phyloP scores from a whole-genome alignment of 2,113 vertebrate genomes.

The Bucco capensis region DNA sequence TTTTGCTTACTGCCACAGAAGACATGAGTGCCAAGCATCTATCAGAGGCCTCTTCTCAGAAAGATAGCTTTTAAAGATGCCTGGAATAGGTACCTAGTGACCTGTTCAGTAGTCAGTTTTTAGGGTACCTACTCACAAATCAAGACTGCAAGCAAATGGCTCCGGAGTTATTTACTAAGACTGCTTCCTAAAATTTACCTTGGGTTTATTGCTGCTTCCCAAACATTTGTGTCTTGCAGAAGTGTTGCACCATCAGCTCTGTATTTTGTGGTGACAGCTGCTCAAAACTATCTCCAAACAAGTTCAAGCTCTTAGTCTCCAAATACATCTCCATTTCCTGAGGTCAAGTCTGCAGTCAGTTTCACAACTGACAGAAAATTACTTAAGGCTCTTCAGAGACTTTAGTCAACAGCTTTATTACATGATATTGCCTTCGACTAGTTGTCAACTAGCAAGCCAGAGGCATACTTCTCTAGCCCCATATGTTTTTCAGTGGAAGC shows the following conservation, averaged over 20 bases:
- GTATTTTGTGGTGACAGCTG: not conserved
- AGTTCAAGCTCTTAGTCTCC: not conserved
- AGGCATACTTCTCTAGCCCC: not conserved
- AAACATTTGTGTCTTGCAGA: not conserved
- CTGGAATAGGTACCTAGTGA: not conserved
- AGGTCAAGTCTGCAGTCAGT: not conserved
- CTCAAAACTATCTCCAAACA: not conserved
- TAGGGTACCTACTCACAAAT: not conserved
- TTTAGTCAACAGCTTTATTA: not conserved
- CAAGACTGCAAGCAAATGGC: not conserved
- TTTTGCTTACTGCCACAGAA: not conserved
- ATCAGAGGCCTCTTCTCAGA: not conserved
- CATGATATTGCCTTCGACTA: not conserved
- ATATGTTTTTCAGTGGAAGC: not conserved
- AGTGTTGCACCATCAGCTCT: not conserved
- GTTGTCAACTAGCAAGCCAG: not conserved
- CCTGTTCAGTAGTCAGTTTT: not conserved
- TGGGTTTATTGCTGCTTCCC: not conserved
- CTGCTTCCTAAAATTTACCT: not conserved
- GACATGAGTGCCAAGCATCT: not conserved
- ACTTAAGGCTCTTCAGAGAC: not conserved
- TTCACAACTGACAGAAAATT: not conserved
- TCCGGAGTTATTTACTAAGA: not conserved
- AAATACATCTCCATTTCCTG: not conserved
- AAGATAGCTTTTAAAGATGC: not conserved